Evolutionary conservation across 2,113 vertebrate genomes (phyloP).

Genomic region (Taurulus bubalis): DNA sequence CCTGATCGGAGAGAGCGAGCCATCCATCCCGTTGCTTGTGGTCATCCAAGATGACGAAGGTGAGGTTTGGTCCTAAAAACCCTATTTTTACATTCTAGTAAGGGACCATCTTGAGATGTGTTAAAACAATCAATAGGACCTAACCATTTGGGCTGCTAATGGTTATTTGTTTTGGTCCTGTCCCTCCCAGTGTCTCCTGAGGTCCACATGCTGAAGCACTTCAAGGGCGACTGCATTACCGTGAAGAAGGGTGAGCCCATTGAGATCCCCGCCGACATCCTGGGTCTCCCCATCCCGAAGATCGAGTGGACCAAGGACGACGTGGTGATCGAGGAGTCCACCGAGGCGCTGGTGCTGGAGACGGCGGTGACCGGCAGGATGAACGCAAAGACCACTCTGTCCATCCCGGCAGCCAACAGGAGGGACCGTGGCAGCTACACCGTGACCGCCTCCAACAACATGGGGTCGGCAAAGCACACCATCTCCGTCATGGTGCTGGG

Average conservation of each 20-base stretch:
- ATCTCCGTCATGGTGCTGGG: constrained; percentile 90
- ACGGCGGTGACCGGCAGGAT: constrained; percentile 89
- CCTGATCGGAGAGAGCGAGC: constrained; percentile 93
- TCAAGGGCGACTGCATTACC: constrained; percentile 91
- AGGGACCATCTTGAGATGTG: not conserved
- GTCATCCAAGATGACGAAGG: constrained; percentile 98
- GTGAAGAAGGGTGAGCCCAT: constrained; percentile 92
- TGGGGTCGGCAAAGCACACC: constrained; percentile 89
- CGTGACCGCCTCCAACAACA: constrained; percentile 90
- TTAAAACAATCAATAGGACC: not conserved
- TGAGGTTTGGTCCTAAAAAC: constrained; percentile 60
- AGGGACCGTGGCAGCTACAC: constrained; percentile 90
- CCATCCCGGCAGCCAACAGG: constrained; percentile 85
- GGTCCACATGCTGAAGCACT: constrained; percentile 86
- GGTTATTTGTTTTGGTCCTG: not conserved
- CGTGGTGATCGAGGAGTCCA: constrained; percentile 86
- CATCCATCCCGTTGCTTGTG: constrained; percentile 91
- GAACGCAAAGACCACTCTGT: constrained; percentile 89
- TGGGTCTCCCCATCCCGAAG: constrained; percentile 95
- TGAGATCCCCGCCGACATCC: constrained; percentile 92
- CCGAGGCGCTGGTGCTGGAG: constrained; percentile 86
- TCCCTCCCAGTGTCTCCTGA: constrained; percentile 70
- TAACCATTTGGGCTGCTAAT: not conserved
- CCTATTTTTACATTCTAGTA: not conserved
- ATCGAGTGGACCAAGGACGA: constrained; percentile 97